These are phyloP conservation scores for Triplophysa dalaica DNA, from an alignment of 2,113 vertebrate genomes.

Conservation along the genomic window DNA sequence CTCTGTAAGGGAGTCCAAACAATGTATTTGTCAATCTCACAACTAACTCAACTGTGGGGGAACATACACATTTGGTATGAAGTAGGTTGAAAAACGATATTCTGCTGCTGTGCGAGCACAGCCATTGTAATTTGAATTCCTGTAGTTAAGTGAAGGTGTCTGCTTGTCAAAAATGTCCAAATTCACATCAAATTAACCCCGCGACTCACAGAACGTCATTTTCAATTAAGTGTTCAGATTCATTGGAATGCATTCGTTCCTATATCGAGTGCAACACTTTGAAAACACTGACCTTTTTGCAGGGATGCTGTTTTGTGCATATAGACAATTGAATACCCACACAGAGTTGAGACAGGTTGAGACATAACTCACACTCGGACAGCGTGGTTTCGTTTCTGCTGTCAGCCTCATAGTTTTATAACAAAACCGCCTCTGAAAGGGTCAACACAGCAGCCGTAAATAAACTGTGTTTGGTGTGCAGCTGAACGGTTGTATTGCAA, in stretches of 20 bases:
- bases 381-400: constrained; percentile 2
- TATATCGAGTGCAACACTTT: not conserved
- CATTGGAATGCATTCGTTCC: not conserved
- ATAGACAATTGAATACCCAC: constrained; percentile 29
- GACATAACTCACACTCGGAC: constrained; percentile 11
- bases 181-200: not conserved
- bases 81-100: too few species aligned
- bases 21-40: too few species aligned
- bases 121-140: too few species aligned
- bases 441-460: constrained; percentile 27
- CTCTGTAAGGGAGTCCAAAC: too few species aligned
- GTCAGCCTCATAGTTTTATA: constrained; percentile 35
- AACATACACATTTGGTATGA: too few species aligned
- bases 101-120: too few species aligned
- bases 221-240: not conserved
- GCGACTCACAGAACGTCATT: not conserved
- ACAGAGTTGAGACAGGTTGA: not conserved
- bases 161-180: not conserved
- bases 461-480: constrained; percentile 1
- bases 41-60: too few species aligned
- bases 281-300: constrained; percentile 1
- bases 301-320: not conserved
- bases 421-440: constrained; percentile 31
- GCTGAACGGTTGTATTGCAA: not conserved
- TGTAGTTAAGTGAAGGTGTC: too few species aligned